Evolutionary conservation across 2,797 vertebrate genomes (phyloP), one percentile per base, ranked within the genome.

Genomic region (Cacajao melanocephalus): DNA sequence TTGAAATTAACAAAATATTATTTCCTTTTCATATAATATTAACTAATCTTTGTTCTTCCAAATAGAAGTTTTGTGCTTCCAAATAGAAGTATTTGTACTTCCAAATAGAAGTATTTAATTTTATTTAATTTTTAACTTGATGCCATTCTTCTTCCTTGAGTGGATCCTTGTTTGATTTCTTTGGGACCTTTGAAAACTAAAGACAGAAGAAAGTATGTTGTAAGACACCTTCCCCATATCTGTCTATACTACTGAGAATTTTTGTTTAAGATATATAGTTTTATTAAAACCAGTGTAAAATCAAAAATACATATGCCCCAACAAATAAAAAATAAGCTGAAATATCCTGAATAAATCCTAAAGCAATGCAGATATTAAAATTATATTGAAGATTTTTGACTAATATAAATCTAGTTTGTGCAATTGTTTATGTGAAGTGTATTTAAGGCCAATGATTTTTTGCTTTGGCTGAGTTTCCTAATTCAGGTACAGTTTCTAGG

Each of bases 401-500:
- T 94, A 97, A 88, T 44, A 85, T 76, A 90, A 24, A 24, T 70
- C 19, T 88, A 36, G 64, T 80, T 87, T 28, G 14, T 64, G 4
- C 26, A 95, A 67, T 46, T 75, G 6, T 67, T 72, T 30, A 64
- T 75, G 4, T 10, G 80, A 86, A 85, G 79, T 57, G 5, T 85
- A 4, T 61, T 86, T 82, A 83, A 94, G 73, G 24, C 5, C 24
- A 84, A 61, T 36, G 39, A 72, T 44, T 80, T 33, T 84, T 78
- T 93, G 44, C 15, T 73, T 75, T 90, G 26, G 1, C 33, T 73
- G 22, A 87, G 50, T 75, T 76, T 95, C 33, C 55, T 15, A 57
- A 91, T 72, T 95, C 52, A 78, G 36, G 30, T 83, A 91, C 12
- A 41, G 9, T 83, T 92, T 97, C 90, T 39, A 90, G 30, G n/a